Percentiles rank a stretch among this genome's conserved stretches.
Evolutionary conservation across 2,888 invertebrate species (phyloP).

Genomic region (Tipula unca): DNA sequence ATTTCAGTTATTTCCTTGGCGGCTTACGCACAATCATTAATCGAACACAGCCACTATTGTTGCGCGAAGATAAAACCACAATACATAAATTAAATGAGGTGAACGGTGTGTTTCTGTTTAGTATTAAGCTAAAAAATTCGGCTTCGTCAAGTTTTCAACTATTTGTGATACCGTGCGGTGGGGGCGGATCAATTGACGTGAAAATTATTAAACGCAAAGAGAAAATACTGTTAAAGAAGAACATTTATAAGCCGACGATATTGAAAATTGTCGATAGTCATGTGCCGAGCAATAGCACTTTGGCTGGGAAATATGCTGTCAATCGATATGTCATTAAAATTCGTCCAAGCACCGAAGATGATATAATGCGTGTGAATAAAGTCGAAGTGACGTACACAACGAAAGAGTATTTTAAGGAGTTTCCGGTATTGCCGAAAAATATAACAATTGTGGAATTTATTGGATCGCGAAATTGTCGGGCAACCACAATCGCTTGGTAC

Average conservation of each 20-base stretch:
- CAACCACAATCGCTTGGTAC: conserved; percentile 51
- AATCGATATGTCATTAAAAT: conserved; percentile 46
- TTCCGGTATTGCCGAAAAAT: conserved; percentile 48
- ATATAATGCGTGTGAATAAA: conserved; percentile 43
- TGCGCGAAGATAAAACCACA: conserved; percentile 44
- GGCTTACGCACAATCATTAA: conserved; percentile 36
- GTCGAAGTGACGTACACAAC: conserved; percentile 43
- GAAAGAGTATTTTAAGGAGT: conserved; percentile 30
- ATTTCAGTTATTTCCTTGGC: conserved; percentile 36
- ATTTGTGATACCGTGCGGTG: conserved; percentile 49
- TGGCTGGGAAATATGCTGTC: conserved; percentile 29
- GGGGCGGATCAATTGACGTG: conserved; percentile 43
- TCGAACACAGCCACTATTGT: conserved; percentile 36
- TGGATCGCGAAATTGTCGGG: conserved; percentile 44
- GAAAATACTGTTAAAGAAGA: conserved; percentile 35
- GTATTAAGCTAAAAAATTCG: conserved; percentile 45
- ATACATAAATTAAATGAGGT: conserved; percentile 45
- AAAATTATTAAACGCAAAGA: conserved; percentile 41
- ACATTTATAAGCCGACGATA: conserved; percentile 44
- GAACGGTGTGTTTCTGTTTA: conserved; percentile 47
- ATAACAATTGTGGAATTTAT: conserved; percentile 46
- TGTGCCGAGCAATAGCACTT: neutral
- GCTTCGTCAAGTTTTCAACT: conserved; percentile 32
- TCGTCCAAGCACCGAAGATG: conserved; percentile 44
- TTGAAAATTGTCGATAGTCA: conserved; percentile 28